Base-by-base conservation (phyloP, 1,140 invertebrate species). In the Aphelinus atriplicis region DNA sequence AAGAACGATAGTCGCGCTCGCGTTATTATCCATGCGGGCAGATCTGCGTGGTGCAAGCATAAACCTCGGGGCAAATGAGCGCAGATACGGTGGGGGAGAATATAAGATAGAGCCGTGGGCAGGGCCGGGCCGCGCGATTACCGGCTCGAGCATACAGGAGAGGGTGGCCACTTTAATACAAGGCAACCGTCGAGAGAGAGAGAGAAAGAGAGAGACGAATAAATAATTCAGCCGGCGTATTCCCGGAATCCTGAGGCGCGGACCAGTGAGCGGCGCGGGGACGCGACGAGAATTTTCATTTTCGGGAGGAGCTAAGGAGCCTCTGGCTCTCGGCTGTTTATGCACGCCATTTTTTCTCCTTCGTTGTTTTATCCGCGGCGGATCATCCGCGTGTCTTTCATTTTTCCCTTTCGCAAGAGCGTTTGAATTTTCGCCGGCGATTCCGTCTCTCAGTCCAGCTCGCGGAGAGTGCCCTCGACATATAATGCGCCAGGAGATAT, bases 21-120 rank as follows among this genome's bases (percentile, higher is more conserved):
- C 79, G 80, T 82, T 84, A 84, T 84, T 84, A 84, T 84, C 81
- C 80, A 53, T 26, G 73, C 69, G 78, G 57, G 71, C 76, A 77
- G 78, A 80, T 78, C 73, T 75, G 67, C 71, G 75, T 48, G 55
- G 26, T 43, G 55, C 60, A 56, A 68, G 66, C 75, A 80, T 80
- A 80, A 79, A 79, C 50, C 68, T 68, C 50, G 67, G 74, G 75
- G 69, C 64, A 78, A 77, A 76, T 76, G 77, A 77, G 78, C 58
- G 77, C 69, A 10, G 55, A 58, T 71, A 46, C 53, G 61, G 61
- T 45, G 3, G 60, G 47, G 62, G 48, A 3, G 57, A 26, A 58
- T n/a, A 58, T n/a, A 55, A 53, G 57, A 62, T 56, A 43, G 57
- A 47, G 56, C n/a, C 50, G 57, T 51, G 7, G 42, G 10, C 7